Percentiles rank a stretch among this genome's conserved stretches.
Conservation (phyloP, 1,140 invertebrate species). For the Sminthurides bifidus region DNA sequence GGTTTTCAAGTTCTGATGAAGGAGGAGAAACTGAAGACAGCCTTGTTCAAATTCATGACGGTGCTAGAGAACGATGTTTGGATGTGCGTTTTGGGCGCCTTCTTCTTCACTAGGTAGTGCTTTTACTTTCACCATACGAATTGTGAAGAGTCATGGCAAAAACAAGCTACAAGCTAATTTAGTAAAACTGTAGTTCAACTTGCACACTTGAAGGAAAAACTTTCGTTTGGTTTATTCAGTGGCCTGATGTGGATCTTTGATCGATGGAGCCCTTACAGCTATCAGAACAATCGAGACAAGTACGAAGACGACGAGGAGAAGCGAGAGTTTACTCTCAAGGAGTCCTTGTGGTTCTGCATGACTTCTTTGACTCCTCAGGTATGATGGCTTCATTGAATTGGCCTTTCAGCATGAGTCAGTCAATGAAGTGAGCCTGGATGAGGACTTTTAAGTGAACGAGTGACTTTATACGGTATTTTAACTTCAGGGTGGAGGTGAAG, state of each 20-base stretch:
- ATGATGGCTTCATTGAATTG: too few species aligned
- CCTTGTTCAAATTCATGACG: slow-evolving; percentile 7
- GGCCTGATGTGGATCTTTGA: slow-evolving; percentile 92
- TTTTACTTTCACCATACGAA: too few species aligned
- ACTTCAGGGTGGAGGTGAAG: slow-evolving; percentile 72
- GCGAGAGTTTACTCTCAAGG: slow-evolving; percentile 85
- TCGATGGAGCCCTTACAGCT: slow-evolving; percentile 89
- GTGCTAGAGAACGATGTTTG: slow-evolving; percentile 92
- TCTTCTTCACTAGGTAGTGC: slow-evolving; percentile 84
- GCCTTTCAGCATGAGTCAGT: too few species aligned
- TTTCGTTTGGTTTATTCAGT: slow-evolving; percentile 41
- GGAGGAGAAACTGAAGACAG: slow-evolving; percentile 49
- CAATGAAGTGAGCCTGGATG: too few species aligned
- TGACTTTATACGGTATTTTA: neutral
- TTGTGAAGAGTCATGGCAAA: slow-evolving; percentile 69
- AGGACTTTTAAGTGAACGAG: too few species aligned
- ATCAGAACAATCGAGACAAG: slow-evolving; percentile 88
- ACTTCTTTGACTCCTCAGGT: slow-evolving; percentile 88
- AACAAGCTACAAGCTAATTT: slow-evolving; percentile 29
- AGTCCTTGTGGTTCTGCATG: slow-evolving; percentile 98
- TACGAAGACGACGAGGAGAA: slow-evolving; percentile 91
- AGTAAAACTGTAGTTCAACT: neutral
- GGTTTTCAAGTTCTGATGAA: slow-evolving; percentile 69
- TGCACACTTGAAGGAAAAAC: neutral
- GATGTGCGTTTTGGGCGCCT: slow-evolving; percentile 88